Percentiles rank a stretch among this genome's conserved stretches.
Conservation (phyloP, 2,797 vertebrate species). For the Neosalanx taihuensis region DNA sequence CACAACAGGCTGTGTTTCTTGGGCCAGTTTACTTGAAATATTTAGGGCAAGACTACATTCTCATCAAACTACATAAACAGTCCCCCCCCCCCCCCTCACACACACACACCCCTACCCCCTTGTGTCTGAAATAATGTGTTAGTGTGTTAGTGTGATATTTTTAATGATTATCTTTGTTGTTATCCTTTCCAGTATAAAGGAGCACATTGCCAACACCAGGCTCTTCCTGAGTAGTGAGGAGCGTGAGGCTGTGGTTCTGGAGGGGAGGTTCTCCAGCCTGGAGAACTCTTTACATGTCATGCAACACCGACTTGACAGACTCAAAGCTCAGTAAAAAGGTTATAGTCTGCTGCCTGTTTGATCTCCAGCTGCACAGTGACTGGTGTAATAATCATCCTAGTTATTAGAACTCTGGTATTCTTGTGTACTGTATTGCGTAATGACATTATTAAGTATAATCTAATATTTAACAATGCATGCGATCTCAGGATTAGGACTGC, state of each 20-base stretch:
- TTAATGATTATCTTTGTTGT: slow-evolving; percentile 4
- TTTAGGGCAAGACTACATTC: neutral
- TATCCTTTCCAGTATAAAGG: slow-evolving; percentile 65
- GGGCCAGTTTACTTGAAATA: neutral
- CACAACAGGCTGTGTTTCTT: neutral
- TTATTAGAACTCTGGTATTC: neutral
- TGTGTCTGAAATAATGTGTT: neutral
- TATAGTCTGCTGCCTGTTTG: neutral
- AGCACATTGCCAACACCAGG: slow-evolving; percentile 57
- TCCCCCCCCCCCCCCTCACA: no score
- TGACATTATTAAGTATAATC: slow-evolving; percentile 1
- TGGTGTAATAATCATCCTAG: neutral
- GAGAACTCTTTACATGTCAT: slow-evolving; percentile 65
- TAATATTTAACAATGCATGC: slow-evolving; percentile 38
- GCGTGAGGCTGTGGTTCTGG: slow-evolving; percentile 59
- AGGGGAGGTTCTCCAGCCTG: slow-evolving; percentile 61
- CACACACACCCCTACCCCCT: no score
- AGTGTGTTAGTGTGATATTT: neutral
- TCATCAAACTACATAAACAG: no score
- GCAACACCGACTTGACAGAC: slow-evolving; percentile 66
- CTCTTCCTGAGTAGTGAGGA: slow-evolving; percentile 58
- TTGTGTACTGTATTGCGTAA: slow-evolving; percentile 11
- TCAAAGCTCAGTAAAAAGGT: slow-evolving; percentile 56
- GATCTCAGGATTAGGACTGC: slow-evolving; percentile 29
- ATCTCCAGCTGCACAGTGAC: no score